These are phyloP conservation scores for Lindbergichthys nudifrons DNA, from an alignment of 2,797 vertebrate species.

Conservation along the genomic window DNA sequence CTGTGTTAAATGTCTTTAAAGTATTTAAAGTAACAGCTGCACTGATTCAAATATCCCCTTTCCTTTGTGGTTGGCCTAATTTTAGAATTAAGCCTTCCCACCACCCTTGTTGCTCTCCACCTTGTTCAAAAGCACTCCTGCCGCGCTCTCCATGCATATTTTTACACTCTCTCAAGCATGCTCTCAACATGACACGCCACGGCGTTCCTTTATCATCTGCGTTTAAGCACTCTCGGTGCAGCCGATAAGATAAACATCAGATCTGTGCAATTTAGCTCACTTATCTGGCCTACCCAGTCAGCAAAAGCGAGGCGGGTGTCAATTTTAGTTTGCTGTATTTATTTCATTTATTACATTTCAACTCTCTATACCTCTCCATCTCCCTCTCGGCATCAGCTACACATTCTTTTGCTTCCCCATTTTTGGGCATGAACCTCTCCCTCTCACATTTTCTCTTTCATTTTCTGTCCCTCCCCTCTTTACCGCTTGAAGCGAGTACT, in stretches of 20 bases:
- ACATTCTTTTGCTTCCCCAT: slow-evolving; percentile 44
- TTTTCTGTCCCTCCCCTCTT: slow-evolving; percentile 52
- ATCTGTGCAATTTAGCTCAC: slow-evolving; percentile 86
- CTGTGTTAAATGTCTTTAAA: slow-evolving; percentile 21
- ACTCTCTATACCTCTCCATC: slow-evolving; percentile 56
- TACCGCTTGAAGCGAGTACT: slow-evolving; percentile 67
- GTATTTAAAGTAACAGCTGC: slow-evolving; percentile 40
- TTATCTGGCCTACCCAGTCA: slow-evolving; percentile 87
- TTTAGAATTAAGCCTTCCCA: slow-evolving; percentile 71
- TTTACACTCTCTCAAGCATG: slow-evolving; percentile 67
- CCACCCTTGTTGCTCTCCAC: slow-evolving; percentile 77
- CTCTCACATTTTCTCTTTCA: slow-evolving; percentile 60
- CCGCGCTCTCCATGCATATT: slow-evolving; percentile 67
- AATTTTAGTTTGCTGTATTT: slow-evolving; percentile 78
- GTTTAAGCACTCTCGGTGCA: slow-evolving; percentile 76
- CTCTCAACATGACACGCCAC: slow-evolving; percentile 67
- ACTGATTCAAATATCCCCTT: slow-evolving; percentile 20
- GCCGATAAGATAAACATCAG: slow-evolving; percentile 87
- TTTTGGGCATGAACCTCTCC: slow-evolving; percentile 57
- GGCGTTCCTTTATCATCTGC: slow-evolving; percentile 73
- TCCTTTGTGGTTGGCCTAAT: slow-evolving; percentile 73
- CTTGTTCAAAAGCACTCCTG: slow-evolving; percentile 74
- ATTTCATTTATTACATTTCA: slow-evolving; percentile 78
- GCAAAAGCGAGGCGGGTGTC: slow-evolving; percentile 84
- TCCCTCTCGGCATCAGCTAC: slow-evolving; percentile 36